phyloP scores from a whole-genome alignment of 2,888 invertebrate species.

The Drosophila fungiperda region DNA sequence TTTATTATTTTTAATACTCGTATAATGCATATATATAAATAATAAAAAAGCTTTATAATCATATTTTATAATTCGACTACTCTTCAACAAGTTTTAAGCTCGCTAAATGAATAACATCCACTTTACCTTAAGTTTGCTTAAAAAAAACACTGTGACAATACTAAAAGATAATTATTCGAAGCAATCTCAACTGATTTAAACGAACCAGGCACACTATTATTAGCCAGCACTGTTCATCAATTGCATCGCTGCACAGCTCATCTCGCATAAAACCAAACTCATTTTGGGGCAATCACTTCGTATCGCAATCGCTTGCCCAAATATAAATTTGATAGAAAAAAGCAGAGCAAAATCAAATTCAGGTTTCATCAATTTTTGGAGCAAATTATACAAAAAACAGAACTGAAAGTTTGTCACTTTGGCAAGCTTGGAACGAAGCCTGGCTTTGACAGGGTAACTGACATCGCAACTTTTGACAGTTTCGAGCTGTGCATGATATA shows the following conservation, averaged over 20 bases:
- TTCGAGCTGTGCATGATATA: conserved; percentile 29
- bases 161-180: neutral
- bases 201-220: conserved; percentile 2
- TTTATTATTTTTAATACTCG: neutral
- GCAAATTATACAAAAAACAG: conserved; percentile 23
- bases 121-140: neutral
- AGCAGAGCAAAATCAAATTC: conserved; percentile 49
- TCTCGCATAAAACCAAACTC: conserved; percentile 20
- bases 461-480: conserved; percentile 19
- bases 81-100: neutral
- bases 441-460: conserved; percentile 3
- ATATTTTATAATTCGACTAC: neutral
- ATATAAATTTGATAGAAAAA: conserved; percentile 26
- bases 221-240: conserved; percentile 34
- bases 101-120: neutral
- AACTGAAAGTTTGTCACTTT: neutral
- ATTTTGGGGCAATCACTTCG: conserved; percentile 28
- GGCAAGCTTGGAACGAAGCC: neutral
- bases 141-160: neutral
- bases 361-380: conserved; percentile 69
- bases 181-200: neutral
- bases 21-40: no score
- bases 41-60: no score
- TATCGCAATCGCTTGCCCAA: conserved; percentile 19
- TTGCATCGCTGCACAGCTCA: conserved; percentile 7